Percentiles rank a stretch among this genome's conserved stretches.
Conservation (phyloP, 2,888 invertebrate genomes). For the Andrena fulva region DNA sequence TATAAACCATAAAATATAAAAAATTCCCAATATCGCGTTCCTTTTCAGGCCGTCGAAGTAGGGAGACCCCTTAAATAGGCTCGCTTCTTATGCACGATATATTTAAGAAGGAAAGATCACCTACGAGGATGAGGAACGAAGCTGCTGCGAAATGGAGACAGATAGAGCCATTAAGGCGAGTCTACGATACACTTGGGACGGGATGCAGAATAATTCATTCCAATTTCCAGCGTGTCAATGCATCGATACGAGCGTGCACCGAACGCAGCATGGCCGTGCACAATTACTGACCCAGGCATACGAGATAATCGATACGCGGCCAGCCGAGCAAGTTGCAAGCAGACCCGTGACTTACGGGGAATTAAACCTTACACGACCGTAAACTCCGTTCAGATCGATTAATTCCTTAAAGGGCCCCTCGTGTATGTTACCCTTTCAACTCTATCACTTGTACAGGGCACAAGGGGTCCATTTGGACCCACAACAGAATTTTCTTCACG, state of each 20-base stretch:
- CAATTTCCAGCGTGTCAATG: constrained; percentile 50
- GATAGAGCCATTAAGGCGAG: constrained; percentile 1
- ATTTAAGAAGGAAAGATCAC: too few species aligned
- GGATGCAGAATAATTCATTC: constrained; percentile 54
- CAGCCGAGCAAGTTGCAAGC: constrained; percentile 33
- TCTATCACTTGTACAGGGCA: background rate
- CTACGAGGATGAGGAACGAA: too few species aligned
- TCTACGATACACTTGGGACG: background rate
- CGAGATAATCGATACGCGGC: constrained; percentile 53
- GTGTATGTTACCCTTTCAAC: constrained; percentile 15
- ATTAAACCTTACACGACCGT: constrained; percentile 33
- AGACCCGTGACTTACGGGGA: constrained; percentile 39
- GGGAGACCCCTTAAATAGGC: too few species aligned
- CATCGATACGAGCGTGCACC: constrained; percentile 5
- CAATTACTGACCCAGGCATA: constrained; percentile 44
- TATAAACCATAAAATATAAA: too few species aligned
- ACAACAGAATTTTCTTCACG: background rate
- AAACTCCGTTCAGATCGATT: constrained; percentile 41
- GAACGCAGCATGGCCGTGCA: constrained; percentile 28
- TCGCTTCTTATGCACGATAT: too few species aligned
- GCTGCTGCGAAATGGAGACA: background rate
- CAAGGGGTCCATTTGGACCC: background rate
- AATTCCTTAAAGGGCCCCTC: constrained; percentile 9
- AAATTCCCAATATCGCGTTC: too few species aligned
- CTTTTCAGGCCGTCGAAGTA: too few species aligned